A percentile compares a stretch with the other conserved stretches of the same genome.
These are phyloP conservation scores for Odontamblyopus rebecca DNA, from an alignment of 2,797 vertebrate genomes.

Conservation along the genomic window DNA sequence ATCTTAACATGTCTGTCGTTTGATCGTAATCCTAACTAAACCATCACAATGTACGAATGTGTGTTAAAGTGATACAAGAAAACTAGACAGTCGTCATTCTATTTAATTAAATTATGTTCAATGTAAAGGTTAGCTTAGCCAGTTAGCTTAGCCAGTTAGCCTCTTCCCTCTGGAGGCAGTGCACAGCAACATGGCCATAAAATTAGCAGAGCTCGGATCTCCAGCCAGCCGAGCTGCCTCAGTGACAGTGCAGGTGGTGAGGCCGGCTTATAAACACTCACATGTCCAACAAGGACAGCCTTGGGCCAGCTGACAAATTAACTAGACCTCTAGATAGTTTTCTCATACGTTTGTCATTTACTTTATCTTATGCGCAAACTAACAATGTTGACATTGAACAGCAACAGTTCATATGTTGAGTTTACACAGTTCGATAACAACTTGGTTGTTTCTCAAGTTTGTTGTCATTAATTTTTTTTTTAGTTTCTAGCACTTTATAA, in stretches of 20 bases:
- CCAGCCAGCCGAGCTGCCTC: slow-evolving; percentile 16
- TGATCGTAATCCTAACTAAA: background rate
- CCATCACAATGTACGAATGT: background rate
- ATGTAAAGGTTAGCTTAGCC: slow-evolving; percentile 57
- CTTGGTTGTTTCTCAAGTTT: background rate
- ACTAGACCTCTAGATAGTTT: slow-evolving; percentile 24
- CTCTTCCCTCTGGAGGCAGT: slow-evolving; percentile 37
- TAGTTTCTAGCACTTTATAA: background rate
- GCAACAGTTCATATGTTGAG: background rate
- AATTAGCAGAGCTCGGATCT: slow-evolving; percentile 12
- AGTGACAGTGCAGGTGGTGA: background rate
- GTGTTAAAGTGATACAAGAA: background rate
- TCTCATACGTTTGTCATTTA: background rate
- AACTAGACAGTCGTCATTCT: slow-evolving; percentile 2
- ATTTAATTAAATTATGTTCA: slow-evolving; percentile 36
- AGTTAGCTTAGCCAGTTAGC: slow-evolving; percentile 58
- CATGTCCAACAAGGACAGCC: background rate
- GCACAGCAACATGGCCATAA: slow-evolving; percentile 53
- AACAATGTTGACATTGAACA: slow-evolving; percentile 8
- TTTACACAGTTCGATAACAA: background rate
- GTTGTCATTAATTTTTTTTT: background rate
- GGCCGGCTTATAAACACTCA: background rate
- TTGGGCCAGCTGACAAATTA: slow-evolving; percentile 25
- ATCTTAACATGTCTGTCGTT: slow-evolving; percentile 16
- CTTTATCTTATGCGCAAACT: slow-evolving; percentile 26